phyloP scores from a whole-genome alignment of 2,797 vertebrate genomes.

The Pipistrellus kuhlii region DNA sequence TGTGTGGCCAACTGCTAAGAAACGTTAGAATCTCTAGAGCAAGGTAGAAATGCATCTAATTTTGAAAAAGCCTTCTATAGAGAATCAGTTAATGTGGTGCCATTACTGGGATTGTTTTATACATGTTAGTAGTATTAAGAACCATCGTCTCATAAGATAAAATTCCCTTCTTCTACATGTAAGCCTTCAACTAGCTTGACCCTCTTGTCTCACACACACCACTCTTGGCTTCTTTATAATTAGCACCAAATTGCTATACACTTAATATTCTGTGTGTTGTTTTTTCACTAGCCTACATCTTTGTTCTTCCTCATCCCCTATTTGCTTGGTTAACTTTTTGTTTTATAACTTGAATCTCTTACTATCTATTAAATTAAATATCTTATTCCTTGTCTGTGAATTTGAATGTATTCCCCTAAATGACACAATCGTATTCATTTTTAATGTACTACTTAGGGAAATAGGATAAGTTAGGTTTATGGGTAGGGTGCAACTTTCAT shows the following conservation, averaged over 20 bases:
- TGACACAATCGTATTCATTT: not conserved
- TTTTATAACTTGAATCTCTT: slow-evolving; percentile 53
- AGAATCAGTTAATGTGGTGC: slow-evolving; percentile 22
- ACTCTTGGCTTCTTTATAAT: slow-evolving; percentile 11
- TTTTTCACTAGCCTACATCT: slow-evolving; percentile 3
- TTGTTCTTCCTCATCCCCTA: not conserved
- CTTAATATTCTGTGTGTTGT: not conserved
- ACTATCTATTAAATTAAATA: not conserved
- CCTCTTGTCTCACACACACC: not conserved
- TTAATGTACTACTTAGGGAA: not conserved
- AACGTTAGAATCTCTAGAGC: not conserved
- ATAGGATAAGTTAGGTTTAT: not conserved
- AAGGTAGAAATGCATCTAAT: not conserved
- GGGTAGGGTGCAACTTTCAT: not conserved
- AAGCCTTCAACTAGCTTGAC: slow-evolving; percentile 16
- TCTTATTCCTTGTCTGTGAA: slow-evolving; percentile 13
- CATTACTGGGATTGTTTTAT: not conserved
- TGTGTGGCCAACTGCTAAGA: not conserved
- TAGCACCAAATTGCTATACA: not conserved
- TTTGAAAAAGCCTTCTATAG: slow-evolving; percentile 25
- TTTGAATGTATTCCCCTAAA: not conserved
- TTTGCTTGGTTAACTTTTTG: slow-evolving; percentile 13
- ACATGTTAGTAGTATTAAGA: not conserved
- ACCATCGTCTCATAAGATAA: not conserved
- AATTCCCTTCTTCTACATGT: not conserved